phyloP scores from a whole-genome alignment of 2,113 vertebrate species.

The Chascanopsetta lugubris region DNA sequence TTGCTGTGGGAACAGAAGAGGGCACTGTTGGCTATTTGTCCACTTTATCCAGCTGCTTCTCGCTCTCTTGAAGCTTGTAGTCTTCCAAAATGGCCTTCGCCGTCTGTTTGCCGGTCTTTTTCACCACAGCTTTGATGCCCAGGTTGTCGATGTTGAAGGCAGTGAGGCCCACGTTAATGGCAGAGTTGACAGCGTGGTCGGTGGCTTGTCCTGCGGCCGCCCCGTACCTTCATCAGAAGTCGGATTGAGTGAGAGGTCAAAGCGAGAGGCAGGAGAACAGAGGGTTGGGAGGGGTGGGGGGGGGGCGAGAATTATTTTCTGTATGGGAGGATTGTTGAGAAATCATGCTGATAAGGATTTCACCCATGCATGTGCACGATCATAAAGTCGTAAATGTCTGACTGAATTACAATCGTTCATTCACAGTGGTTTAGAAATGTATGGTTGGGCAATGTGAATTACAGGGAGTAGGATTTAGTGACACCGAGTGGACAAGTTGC shows the following conservation, averaged over 20 bases:
- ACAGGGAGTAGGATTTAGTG: not conserved
- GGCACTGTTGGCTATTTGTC: constrained; percentile 54
- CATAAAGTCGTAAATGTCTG: constrained; percentile 3
- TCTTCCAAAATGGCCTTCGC: constrained; percentile 90
- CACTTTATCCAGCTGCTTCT: constrained; percentile 57
- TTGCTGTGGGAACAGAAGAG: constrained; percentile 10
- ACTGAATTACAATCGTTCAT: not conserved
- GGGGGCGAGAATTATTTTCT: constrained; percentile 29
- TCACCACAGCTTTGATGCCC: constrained; percentile 94
- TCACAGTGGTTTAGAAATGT: not conserved
- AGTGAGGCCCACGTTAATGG: constrained; percentile 92
- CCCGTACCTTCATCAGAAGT: constrained; percentile 87
- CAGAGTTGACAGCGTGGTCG: constrained; percentile 91
- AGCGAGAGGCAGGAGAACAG: constrained; percentile 11
- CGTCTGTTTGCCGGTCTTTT: constrained; percentile 92
- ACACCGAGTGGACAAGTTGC: not conserved
- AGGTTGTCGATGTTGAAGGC: constrained; percentile 96
- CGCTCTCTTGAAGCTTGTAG: constrained; percentile 83
- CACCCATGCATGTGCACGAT: constrained; percentile 51
- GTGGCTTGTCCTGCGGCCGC: constrained; percentile 91
- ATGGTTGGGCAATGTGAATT: not conserved
- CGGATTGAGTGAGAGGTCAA: constrained; percentile 44
- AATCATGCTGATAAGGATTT: constrained; percentile 24
- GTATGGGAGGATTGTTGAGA: constrained; percentile 12
- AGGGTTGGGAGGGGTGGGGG: constrained; percentile 17